Base-by-base conservation (phyloP, 1,140 invertebrate genomes). In the Cyclina sinensis region DNA sequence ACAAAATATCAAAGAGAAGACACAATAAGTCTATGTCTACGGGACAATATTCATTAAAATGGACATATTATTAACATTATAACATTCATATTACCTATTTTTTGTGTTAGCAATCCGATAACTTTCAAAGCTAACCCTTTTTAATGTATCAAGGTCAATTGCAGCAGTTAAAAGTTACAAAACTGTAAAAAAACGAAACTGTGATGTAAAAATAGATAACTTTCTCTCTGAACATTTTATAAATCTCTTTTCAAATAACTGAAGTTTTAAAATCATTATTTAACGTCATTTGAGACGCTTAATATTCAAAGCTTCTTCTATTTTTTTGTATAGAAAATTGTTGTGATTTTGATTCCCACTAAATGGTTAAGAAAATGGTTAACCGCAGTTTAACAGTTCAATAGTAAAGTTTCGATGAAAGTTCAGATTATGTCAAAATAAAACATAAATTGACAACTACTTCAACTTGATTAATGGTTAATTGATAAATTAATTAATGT, bases 401-500 rank as follows among this genome's bases (percentile, higher is more conserved):
- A 62, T 27, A 27, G n/a, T n/a, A 27, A 27, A n/a, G n/a, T 24
- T 62, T 62, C 24, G 57, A 62, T 27, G 57, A 70, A 70, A 70
- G 65, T 39, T n/a, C 0, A 39, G 65, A 70, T 70, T 39, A 43
- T 70, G 65, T 70, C 65, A 7, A 43, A 37, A 39, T 37, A 70
- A 70, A 70, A 12, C 65, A 37, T 37, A 18, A 70, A 43, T 21
- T 70, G 32, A 70, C 65, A 70, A 70, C 21, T 24, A 16, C 32
- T 70, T 70, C 7, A 70, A 70, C 1, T 70, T 70, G 65, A 70
- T 70, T 37, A 70, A 70, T 70, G 30, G 37, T n/a, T 70, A 70
- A 70, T 70, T 70, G 32, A 70, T 70, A 39, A 70, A 70, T 70
- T 70, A 70, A 70, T 70, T n/a, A 37, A n/a, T n/a, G 32, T 35